Base-by-base conservation (phyloP, 2,888 invertebrate species). In the Hydroisotoma schaefferi region DNA sequence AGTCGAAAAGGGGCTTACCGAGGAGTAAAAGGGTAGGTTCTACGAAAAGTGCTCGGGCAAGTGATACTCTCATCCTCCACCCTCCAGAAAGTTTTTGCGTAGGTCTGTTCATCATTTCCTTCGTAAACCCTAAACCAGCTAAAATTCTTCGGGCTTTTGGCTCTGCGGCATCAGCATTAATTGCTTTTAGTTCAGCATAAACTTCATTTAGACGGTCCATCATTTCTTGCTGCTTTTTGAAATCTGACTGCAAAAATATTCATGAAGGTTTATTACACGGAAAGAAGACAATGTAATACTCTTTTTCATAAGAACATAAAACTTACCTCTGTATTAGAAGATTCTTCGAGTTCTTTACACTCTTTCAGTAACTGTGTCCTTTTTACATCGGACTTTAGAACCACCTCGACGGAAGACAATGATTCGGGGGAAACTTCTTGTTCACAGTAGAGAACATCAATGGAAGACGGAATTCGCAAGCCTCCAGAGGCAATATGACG, bases 41-140 rank as follows among this genome's bases (percentile, higher is more conserved):
- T 62, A 99, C 82, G 76, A 95, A 99, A 22, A 99, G 80, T 2
- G 99, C 98, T 76, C 97, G 84, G 1, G 97, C 98, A 43, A 99
- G 80, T 0, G 97, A 98, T 3, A 99, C 97, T 75, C 99, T 87
- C 99, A 99, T 99, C 69, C 99, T 84, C 99, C 99, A 99, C 48
- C 99, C 99, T 73, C 85, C 85, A 58, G 84, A 84, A 73, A 85
- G 81, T 73, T 82, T 79, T 70, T 83, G 82, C 2, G 84, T 84
- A 0, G 94, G 85, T 63, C 97, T 82, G 77, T 94, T 83, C 79
- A 97, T 97, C 85, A 85, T 85, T 61, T 80, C 78, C 46, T 77
- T 76, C 0, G 77, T 89, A 78, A 99, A 99, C 44, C 98, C 98
- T 56, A 99, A 81, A 87, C 99, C 99, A 63, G 98, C 94, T 46